These are phyloP conservation scores for Papilio machaon DNA, from an alignment of 1,140 invertebrate species.

Conservation along the genomic window DNA sequence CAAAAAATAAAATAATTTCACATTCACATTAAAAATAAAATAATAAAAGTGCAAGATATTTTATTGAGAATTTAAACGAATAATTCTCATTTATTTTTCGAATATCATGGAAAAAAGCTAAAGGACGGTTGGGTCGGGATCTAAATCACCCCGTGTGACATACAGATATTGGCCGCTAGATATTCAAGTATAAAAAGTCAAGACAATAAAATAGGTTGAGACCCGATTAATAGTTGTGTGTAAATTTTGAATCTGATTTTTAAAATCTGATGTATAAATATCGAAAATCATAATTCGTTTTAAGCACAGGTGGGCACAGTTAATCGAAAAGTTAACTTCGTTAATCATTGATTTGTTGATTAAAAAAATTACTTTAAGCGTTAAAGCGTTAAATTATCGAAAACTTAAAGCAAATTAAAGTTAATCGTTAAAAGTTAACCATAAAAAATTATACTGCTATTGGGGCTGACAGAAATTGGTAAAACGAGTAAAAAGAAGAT, in stretches of 20 bases:
- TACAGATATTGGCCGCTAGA: conserved; percentile 28
- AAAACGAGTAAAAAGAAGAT: too few species aligned
- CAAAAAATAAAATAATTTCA: not conserved
- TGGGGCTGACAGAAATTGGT: too few species aligned
- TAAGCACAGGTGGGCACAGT: not conserved
- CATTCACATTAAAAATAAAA: too few species aligned
- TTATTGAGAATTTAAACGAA: too few species aligned
- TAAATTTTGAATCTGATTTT: conserved; percentile 10
- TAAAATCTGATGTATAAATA: not conserved
- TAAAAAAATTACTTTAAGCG: too few species aligned
- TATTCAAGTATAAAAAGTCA: not conserved
- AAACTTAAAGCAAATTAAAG: too few species aligned
- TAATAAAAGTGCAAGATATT: too few species aligned
- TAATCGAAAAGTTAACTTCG: too few species aligned
- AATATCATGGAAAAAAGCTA: not conserved
- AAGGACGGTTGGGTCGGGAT: conserved; percentile 18
- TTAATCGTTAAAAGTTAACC: too few species aligned
- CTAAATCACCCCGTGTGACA: not conserved
- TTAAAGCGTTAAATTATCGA: too few species aligned
- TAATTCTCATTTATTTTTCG: not conserved
- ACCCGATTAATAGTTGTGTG: not conserved
- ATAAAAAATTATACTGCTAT: too few species aligned
- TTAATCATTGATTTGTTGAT: too few species aligned
- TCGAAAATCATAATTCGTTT: not conserved
- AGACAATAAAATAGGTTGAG: conserved; percentile 15